Conservation (phyloP, 2,888 invertebrate genomes). For the Poecilobothrus nobilitatus region DNA sequence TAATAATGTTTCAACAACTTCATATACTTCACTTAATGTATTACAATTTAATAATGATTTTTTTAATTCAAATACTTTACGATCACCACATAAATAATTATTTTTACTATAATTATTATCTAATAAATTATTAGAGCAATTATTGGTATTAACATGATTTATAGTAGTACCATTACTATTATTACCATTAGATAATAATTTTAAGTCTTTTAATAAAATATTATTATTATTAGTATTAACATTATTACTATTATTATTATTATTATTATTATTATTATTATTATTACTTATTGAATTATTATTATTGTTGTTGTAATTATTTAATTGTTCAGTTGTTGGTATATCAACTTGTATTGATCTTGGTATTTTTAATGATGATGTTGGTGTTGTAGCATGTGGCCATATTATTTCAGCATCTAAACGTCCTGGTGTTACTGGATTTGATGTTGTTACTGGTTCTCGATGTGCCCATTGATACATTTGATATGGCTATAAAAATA, state of each 20-base stretch:
- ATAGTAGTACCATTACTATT: background rate
- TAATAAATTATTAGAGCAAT: too few relatives aligned
- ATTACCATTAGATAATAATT: background rate
- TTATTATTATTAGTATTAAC: background rate
- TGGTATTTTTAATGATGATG: slow-evolving; percentile 26
- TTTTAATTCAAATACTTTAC: slow-evolving; percentile 20
- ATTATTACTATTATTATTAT: background rate
- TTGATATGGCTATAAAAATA: slow-evolving; percentile 64
- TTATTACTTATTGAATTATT: background rate
- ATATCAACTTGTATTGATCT: slow-evolving; percentile 27
- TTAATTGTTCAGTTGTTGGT: background rate
- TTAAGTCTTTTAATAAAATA: background rate
- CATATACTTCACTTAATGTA: slow-evolving; percentile 36
- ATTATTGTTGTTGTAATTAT: background rate
- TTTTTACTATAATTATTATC: background rate
- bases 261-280: background rate
- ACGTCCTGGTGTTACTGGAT: slow-evolving; percentile 66
- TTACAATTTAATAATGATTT: slow-evolving; percentile 35
- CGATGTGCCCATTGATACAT: slow-evolving; percentile 89
- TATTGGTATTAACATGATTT: too few relatives aligned
- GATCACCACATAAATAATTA: background rate
- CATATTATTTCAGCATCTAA: slow-evolving; percentile 59
- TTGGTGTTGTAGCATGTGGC: slow-evolving; percentile 52
- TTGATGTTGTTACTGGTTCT: slow-evolving; percentile 58
- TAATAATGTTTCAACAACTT: slow-evolving; percentile 33